A percentile compares a stretch with the other conserved stretches of the same genome.
Conservation (phyloP, 2,888 invertebrate species). For the Prionchulus punctatus region DNA sequence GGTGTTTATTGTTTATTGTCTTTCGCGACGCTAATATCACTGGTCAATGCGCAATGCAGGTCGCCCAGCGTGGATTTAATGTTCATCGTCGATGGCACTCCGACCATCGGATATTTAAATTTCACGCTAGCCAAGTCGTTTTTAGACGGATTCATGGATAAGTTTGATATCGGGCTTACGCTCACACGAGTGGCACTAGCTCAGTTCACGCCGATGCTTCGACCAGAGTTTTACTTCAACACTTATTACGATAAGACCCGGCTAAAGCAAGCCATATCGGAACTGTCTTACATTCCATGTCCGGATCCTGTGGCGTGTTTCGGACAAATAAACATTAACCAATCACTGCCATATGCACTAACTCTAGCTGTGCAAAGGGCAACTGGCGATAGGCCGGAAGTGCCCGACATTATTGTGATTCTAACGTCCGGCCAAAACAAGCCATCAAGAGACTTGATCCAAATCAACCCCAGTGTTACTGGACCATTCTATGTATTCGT, state of each 20-base stretch:
- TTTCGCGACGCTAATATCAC: too few species aligned
- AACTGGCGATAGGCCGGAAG: not conserved
- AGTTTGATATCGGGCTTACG: not conserved
- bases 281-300: not conserved
- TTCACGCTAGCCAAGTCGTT: not conserved
- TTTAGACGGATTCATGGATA: not conserved
- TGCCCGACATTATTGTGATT: not conserved
- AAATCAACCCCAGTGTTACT: not conserved
- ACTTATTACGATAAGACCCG: not conserved
- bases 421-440: not conserved
- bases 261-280: not conserved
- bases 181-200: not conserved
- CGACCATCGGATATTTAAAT: not conserved
- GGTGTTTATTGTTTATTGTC: too few species aligned
- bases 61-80: not conserved
- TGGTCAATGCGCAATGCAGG: too few species aligned
- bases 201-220: not conserved
- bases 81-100: not conserved
- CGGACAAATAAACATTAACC: not conserved
- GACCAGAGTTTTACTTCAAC: not conserved
- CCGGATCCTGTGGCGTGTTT: not conserved
- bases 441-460: not conserved
- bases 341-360: not conserved
- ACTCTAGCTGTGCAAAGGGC: not conserved
- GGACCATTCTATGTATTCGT: not conserved